These are phyloP conservation scores for Nasua narica DNA, from an alignment of 2,797 vertebrate genomes.

Conservation along the genomic window DNA sequence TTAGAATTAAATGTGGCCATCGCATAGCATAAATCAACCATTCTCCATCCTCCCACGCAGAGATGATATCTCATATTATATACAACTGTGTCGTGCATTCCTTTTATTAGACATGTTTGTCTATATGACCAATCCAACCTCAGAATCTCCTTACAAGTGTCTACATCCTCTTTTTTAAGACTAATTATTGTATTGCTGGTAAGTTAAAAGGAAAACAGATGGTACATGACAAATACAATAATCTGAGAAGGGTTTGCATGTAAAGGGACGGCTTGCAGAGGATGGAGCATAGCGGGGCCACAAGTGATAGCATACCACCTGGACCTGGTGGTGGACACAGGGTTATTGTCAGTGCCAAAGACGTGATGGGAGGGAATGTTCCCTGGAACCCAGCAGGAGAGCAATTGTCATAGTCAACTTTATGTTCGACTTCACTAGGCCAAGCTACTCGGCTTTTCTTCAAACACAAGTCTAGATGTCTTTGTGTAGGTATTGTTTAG, in stretches of 20 bases:
- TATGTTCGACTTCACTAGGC: not conserved
- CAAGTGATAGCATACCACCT: not conserved
- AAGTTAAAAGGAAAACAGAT: not conserved
- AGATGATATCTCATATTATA: not conserved
- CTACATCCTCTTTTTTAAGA: not conserved
- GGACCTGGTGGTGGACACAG: too few species aligned
- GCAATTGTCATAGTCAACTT: not conserved
- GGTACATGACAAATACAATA: not conserved
- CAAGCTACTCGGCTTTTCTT: not conserved
- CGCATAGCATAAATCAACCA: accelerated
- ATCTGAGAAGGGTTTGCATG: not conserved
- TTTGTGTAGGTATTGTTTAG: too few species aligned
- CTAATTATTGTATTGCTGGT: not conserved
- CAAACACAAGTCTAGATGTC: not conserved
- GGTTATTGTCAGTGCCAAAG: accelerated
- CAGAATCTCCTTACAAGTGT: not conserved
- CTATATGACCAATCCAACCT: not conserved
- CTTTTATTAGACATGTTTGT: not conserved
- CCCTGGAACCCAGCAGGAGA: not conserved
- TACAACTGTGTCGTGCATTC: too few species aligned
- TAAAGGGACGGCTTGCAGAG: not conserved
- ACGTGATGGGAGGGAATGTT: not conserved
- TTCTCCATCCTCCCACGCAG: not conserved
- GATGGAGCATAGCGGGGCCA: not conserved
- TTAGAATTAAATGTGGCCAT: not conserved